phyloP scores from a whole-genome alignment of 2,113 vertebrate species.

The Eulacestoma nigropectus region DNA sequence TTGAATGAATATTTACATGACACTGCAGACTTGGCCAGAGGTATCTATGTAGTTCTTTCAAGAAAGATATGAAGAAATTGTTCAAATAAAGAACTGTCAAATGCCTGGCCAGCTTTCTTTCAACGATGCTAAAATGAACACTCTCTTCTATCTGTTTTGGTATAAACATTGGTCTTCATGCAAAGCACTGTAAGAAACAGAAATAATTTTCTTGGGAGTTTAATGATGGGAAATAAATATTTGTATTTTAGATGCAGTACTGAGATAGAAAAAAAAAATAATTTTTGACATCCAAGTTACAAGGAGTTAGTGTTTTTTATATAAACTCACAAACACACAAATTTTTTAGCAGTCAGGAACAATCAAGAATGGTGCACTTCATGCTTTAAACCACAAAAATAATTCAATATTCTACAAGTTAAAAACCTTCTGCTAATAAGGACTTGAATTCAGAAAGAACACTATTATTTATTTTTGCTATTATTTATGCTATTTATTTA shows the following conservation, averaged over 20 bases:
- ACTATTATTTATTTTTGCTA: not conserved
- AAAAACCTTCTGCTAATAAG: not conserved
- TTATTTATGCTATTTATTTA: not conserved
- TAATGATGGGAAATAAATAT: not conserved
- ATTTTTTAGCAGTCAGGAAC: not conserved
- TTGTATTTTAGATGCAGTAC: not conserved
- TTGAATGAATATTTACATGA: not conserved
- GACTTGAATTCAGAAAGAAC: not conserved
- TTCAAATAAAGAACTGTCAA: not conserved
- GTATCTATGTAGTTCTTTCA: not conserved
- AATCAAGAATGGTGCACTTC: not conserved
- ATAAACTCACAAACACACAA: not conserved
- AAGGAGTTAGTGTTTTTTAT: not conserved
- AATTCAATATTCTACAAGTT: not conserved
- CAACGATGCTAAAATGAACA: not conserved
- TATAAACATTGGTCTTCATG: not conserved
- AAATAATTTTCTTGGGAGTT: not conserved
- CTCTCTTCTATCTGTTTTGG: not conserved
- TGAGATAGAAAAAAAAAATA: not conserved
- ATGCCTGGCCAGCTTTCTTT: not conserved
- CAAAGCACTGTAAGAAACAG: not conserved
- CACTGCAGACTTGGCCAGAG: not conserved
- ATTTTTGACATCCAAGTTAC: not conserved
- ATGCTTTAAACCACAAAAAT: not conserved
- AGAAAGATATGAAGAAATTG: not conserved